These are phyloP conservation scores for Amphiprion percula DNA, from an alignment of 2,113 vertebrate genomes.

Conservation along the genomic window DNA sequence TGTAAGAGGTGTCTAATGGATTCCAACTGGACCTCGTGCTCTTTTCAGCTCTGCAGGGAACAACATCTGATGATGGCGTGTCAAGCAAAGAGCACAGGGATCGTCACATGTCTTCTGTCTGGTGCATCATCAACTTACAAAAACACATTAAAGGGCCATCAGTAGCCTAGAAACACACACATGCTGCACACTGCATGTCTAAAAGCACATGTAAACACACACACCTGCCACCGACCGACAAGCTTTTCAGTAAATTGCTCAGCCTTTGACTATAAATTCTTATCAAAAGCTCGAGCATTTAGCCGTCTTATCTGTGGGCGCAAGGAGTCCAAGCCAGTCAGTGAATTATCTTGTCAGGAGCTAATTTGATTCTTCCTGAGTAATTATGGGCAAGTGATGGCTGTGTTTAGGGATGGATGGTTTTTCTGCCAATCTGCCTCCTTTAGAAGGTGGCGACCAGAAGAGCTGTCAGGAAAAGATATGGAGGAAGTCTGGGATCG, in stretches of 20 bases:
- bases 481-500: conserved; percentile 46
- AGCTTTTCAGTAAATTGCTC: conserved; percentile 37
- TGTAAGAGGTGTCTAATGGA: conserved; percentile 39
- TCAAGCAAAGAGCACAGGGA: conserved; percentile 34
- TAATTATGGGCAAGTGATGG: conserved; percentile 81
- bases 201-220: conserved; percentile 25
- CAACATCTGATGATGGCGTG: background rate
- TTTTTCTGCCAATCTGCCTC: conserved; percentile 52
- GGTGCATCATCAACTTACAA: background rate
- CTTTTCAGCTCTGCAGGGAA: conserved; percentile 8
- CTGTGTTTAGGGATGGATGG: conserved; percentile 70
- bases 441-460: conserved; percentile 47
- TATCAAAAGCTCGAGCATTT: conserved; percentile 62
- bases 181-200: background rate
- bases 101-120: conserved; percentile 8
- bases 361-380: conserved; percentile 81
- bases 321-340: conserved; percentile 52
- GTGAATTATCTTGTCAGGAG: conserved; percentile 82
- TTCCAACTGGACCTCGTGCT: background rate
- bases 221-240: background rate
- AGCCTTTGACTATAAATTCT: conserved; percentile 53
- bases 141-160: conserved; percentile 9
- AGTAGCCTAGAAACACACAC: background rate
- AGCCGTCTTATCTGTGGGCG: conserved; percentile 65
- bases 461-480: conserved; percentile 61